Evolutionary conservation across 2,888 invertebrate genomes (phyloP).

Genomic region (Polymixis flavicincta): DNA sequence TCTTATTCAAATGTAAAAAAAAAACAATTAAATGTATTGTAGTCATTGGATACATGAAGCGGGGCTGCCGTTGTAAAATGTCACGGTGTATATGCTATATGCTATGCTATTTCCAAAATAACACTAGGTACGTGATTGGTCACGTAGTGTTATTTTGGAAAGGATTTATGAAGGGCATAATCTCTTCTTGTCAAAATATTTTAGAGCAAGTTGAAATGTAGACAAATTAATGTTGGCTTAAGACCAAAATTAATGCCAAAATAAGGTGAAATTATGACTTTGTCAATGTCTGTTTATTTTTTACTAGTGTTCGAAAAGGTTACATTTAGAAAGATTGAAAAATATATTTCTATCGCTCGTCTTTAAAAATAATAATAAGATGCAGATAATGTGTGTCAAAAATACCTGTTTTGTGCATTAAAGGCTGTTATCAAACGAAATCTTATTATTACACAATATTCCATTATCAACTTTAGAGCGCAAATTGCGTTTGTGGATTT

Average conservation of each 20-base stretch:
- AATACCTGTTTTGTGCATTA: neutral
- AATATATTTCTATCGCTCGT: no score
- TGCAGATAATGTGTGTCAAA: neutral
- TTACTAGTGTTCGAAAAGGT: no score
- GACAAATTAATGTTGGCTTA: slow-evolving; percentile 36
- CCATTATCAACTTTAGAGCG: neutral
- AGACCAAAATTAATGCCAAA: slow-evolving; percentile 29
- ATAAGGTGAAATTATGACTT: slow-evolving; percentile 23
- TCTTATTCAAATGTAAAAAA: no score
- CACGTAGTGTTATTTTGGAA: slow-evolving; percentile 9
- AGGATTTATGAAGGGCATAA: slow-evolving; percentile 31
- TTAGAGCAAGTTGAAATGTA: slow-evolving; percentile 22
- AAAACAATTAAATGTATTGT: no score
- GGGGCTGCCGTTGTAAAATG: no score
- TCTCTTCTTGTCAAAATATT: slow-evolving; percentile 32
- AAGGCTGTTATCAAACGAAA: neutral
- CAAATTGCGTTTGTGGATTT: neutral
- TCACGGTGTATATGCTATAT: no score
- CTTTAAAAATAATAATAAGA: neutral
- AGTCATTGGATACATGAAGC: no score
- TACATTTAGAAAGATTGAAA: no score
- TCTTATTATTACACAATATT: neutral
- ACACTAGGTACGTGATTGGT: no score
- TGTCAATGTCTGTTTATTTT: neutral
- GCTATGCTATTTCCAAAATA: no score